Base-by-base conservation (phyloP, 2,888 invertebrate genomes). In the Drosophila silvestris region DNA sequence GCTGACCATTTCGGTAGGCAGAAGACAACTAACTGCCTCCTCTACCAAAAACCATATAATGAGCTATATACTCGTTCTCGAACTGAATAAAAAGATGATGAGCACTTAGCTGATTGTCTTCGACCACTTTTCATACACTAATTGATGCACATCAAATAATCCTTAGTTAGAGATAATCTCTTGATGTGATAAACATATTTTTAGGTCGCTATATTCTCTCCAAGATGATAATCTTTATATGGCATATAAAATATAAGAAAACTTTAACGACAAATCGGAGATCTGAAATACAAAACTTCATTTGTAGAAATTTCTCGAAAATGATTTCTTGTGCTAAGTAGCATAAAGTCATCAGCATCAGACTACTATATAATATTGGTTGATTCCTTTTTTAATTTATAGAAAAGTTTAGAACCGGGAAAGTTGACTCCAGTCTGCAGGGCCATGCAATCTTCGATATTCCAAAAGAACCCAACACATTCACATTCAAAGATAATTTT, bases 51-150 rank as follows among this genome's bases (percentile, higher is more conserved):
- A 22, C n/a, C 14, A 28, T n/a, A 52, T 50, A 33, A 59, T 69
- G 28, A 47, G 64, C 32, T 26, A 32, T 28, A 10, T 2, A 9
- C 9, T 3, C 0, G 12, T 9, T 0, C 12, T 4, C 54, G 0
- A 33, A 16, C 33, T 33, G 35, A 9, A 12, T 12, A 12, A 22
- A 10, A 51, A 26, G 19, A 33, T 57, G 39, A 58, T 47, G 19
- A 56, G 70, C 79, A 81, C 81, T 90, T 75, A 71, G 75, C 61
- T 76, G 74, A 85, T 90, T 90, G 81, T 58, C 60, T 66, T 14
- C 67, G 57, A 26, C 58, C 79, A 70, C 68, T 61, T 81, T 53
- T 53, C 58, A 52, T 65, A 52, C 51, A 53, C 64, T 67, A 61
- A 71, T 71, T 62, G 52, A 7, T 19, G 37, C 22, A 16, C 5